Evolutionary conservation across 30 jellyfish, hydroid and myxozoan genomes (phyloP), one percentile per base, ranked within the genome.

Genomic region (Turritopsis rubra): DNA sequence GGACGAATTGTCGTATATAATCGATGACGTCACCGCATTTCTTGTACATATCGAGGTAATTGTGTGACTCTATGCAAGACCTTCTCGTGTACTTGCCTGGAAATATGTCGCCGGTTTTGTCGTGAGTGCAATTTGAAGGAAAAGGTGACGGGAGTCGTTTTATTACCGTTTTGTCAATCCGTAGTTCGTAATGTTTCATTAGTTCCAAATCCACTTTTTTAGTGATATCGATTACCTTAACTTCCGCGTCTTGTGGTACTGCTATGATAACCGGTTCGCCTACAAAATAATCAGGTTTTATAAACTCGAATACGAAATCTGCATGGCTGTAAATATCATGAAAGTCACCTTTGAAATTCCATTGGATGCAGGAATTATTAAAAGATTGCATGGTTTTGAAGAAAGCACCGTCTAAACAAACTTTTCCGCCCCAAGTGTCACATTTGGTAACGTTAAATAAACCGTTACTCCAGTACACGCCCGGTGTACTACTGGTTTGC

Each of bases 391-490:
- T 20, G 24, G 79, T 29, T 78, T 78, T 78, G 16, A 78, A 31
- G 52, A 25, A 78, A 29, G 52, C 41, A 29, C 79, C 53, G 18
- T 13, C 22, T 21, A 29, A n/a, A 52, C 85, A 78, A 21, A 21
- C 22, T 21, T 78, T 78, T 1, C 79, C 85, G 24, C 85, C 85
- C 85, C 85, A 78, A 0, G 85, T 78, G 19, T 20, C 52, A 53
- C 85, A 78, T 78, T 78, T 78, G 52, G 85, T 78, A 23, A 78
- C 76, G 79, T 78, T 78, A 78, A 78, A 78, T 18, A 78, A 18
- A 31, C 85, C 85, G 21, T 78, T 78, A 23, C 28, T 21, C 85
- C 85, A 78, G 0, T 31, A 75, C 17, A 9, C 41, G 60, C 41
- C 28, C 25, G 28, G 27, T 26, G 18, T 31, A 29, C 26, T 75